phyloP scores from a whole-genome alignment of 1,140 invertebrate genomes.

The Atta cephalotes region DNA sequence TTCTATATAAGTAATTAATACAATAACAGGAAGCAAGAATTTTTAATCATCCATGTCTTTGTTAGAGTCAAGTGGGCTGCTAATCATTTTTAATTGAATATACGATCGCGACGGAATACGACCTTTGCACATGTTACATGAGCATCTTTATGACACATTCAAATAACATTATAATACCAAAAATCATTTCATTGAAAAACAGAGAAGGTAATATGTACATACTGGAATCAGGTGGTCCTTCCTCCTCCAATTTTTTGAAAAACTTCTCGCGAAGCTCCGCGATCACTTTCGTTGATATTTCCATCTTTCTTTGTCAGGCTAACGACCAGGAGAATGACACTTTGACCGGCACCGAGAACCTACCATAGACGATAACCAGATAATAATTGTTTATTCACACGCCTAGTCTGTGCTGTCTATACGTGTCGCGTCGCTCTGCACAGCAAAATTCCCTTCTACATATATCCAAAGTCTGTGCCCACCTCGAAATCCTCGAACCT shows the following conservation, averaged over 20 bases:
- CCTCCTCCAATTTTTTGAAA: constrained; percentile 85
- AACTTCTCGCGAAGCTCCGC: constrained; percentile 86
- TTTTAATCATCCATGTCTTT: background rate
- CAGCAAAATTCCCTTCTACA: constrained; percentile 29
- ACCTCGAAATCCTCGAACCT: no score
- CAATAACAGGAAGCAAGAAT: no score
- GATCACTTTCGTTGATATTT: constrained; percentile 83
- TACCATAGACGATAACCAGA: constrained; percentile 40
- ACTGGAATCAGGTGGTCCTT: constrained; percentile 80
- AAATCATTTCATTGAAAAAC: background rate
- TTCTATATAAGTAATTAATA: constrained; percentile 2
- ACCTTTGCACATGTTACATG: constrained; percentile 54
- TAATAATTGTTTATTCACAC: constrained; percentile 69
- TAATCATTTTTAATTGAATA: constrained; percentile 26
- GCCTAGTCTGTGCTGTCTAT: constrained; percentile 22
- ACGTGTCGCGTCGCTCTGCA: constrained; percentile 17
- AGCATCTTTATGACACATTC: background rate
- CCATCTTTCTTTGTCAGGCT: constrained; percentile 77
- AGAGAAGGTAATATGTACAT: constrained; percentile 58
- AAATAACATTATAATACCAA: background rate
- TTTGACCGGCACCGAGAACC: constrained; percentile 72
- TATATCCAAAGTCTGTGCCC: background rate
- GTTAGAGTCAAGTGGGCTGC: background rate
- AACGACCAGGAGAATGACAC: constrained; percentile 63
- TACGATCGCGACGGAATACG: background rate